Evolutionary conservation across 1,140 invertebrate species (phyloP), one percentile per base, ranked within the genome.

Genomic region (Pachypeltis micranthus): DNA sequence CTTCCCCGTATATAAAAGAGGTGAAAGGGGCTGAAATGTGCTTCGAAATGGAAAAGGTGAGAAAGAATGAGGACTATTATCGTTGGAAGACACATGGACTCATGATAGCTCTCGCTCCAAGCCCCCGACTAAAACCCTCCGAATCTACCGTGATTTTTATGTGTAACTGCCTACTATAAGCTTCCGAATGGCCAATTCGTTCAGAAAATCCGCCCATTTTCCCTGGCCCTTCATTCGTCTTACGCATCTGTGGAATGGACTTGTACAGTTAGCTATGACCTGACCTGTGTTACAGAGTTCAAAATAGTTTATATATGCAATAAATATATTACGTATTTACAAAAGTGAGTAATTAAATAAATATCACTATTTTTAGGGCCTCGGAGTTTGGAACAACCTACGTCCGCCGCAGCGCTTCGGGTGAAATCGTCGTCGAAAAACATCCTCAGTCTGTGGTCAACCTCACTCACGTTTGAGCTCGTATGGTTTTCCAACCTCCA

Each of bases 391-490:
- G 47, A 51, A 51, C 47, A 21, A 51, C 47, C 23, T 51, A 21
- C 47, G 21, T 51, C 47, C 47, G 47, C 21, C 47, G 47, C 47
- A 51, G 47, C 47, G 47, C 47, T 14, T 51, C 47, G 4, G 47
- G 47, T 51, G 47, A 51, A 21, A 51, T 51, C 10, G 10, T 51
- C 21, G 47, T 51, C 19, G 47, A 10, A 21, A 51, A 51, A 51
- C 47, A 51, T 14, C n/a, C n/a, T n/a, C n/a, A n/a, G n/a, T 14
- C 10, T 7, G 19, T 21, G 4, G 19, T 16, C 47, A 21, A 51
- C 10, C 19, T 21, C 3, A 14, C 47, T 10, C 47, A 51, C 10
- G 47, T 51, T 21, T 51, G 23, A 51, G 10, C 21, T 51, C n/a
- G n/a, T n/a, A n/a, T n/a, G n/a, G n/a, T n/a, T n/a, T n/a, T n/a